Base-by-base conservation (phyloP, 2,113 vertebrate genomes). In the Glaucomys volans region DNA sequence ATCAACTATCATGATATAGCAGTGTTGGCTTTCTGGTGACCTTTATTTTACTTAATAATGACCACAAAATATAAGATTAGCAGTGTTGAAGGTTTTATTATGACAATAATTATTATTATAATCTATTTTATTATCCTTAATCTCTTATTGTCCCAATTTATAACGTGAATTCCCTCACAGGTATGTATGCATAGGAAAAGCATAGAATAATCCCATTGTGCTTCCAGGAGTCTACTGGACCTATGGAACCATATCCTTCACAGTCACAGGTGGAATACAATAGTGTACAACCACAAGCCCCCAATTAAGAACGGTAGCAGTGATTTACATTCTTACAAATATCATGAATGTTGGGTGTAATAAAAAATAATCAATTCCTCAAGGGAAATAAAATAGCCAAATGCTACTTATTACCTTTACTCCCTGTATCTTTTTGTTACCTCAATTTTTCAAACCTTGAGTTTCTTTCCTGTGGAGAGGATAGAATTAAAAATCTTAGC, bases 401-500 rank as follows among this genome's bases (percentile, higher is more conserved):
- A 77, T 93, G 13, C 30, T 88, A 82, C 62, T 71, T 79, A 54
- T 52, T 94, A 80, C 9, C 42, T 86, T 85, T 54, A 72, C 32
- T 88, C 8, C 57, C n/a, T 81, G 2, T 67, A 67, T 57, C 35
- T 72, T 54, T 86, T 18, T 59, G 8, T 91, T 87, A 20, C 40
- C 17, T 57, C 30, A 95, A 13, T 30, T 95, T 28, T 75, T n/a
- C 4, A 87, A 90, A 47, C 3, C 11, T 12, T 79, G 54, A 86
- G 54, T 22, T 24, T 95, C 52, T 90, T 79, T 89, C 54, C 86
- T 40, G 57, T 94, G 28, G 40, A 74, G 20, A 96, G 20, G 1
- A 54, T 83, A 20, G 47, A 90, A 95, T 84, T 90, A 57, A 87
- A 95, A 91, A 42, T 76, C 26, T 95, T 83, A 94, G 77, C 75